A percentile compares a stretch with the other conserved stretches of the same genome.
phyloP scores from a whole-genome alignment of 2,113 vertebrate species.

The Peromyscus polionotus region DNA sequence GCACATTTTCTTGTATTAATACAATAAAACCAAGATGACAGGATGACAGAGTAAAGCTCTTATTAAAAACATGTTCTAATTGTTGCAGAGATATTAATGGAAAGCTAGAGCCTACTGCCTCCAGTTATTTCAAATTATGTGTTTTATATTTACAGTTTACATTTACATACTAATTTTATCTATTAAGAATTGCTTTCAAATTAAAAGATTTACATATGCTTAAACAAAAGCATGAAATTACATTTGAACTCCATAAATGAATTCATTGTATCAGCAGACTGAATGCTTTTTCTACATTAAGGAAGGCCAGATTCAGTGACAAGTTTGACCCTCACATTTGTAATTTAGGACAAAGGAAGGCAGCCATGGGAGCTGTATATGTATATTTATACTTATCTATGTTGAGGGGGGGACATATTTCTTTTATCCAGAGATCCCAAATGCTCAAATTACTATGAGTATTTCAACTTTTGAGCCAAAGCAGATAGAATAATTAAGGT shows the following conservation, averaged over 20 bases:
- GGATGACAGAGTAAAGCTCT: slow-evolving; percentile 61
- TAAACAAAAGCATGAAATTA: slow-evolving; percentile 79
- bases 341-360: slow-evolving; percentile 63
- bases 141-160: slow-evolving; percentile 82
- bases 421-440: slow-evolving; percentile 42
- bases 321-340: slow-evolving; percentile 67
- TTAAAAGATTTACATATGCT: slow-evolving; percentile 81
- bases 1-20: slow-evolving; percentile 59
- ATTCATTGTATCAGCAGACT: slow-evolving; percentile 66
- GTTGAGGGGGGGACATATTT: not conserved
- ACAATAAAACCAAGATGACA: slow-evolving; percentile 65
- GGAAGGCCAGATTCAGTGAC: slow-evolving; percentile 56
- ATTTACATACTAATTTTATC: slow-evolving; percentile 84
- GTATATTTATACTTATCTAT: slow-evolving; percentile 25
- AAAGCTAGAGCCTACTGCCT: slow-evolving; percentile 76
- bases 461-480: slow-evolving; percentile 58
- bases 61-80: slow-evolving; percentile 78
- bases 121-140: slow-evolving; percentile 75
- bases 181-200: slow-evolving; percentile 82
- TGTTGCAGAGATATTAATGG: slow-evolving; percentile 74
- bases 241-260: slow-evolving; percentile 70
- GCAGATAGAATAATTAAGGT: slow-evolving; percentile 35
- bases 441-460: slow-evolving; percentile 41
- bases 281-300: slow-evolving; percentile 66
- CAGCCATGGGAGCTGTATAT: not conserved